These are phyloP conservation scores for Cryptotermes secundus DNA, from an alignment of 1,140 invertebrate species.

Conservation along the genomic window DNA sequence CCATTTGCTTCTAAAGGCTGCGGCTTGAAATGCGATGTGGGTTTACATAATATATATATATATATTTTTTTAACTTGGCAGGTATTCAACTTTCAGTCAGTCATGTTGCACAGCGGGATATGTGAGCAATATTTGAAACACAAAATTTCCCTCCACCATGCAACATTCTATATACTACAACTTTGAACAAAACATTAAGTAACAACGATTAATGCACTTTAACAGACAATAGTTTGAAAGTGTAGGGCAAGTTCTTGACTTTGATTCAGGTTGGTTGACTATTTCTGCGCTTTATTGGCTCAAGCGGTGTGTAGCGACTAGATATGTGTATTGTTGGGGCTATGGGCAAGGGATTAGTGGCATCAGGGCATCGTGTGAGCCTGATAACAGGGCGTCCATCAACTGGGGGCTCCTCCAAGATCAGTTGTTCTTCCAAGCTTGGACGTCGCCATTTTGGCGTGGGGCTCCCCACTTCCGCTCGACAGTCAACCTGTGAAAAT, in stretches of 20 bases:
- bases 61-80: too few species aligned
- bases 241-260: neutral
- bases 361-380: constrained; percentile 28
- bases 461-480: constrained; percentile 34
- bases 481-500: constrained; percentile 29
- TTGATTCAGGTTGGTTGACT: constrained; percentile 6
- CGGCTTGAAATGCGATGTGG: too few species aligned
- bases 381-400: constrained; percentile 34
- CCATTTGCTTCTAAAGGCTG: too few species aligned
- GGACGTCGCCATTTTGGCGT: constrained; percentile 35
- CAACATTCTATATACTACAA: neutral
- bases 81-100: too few species aligned
- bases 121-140: too few species aligned
- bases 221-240: neutral
- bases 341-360: neutral
- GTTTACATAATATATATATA: too few species aligned
- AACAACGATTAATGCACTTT: neutral
- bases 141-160: too few species aligned
- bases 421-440: constrained; percentile 33
- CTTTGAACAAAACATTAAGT: neutral
- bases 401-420: constrained; percentile 33
- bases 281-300: constrained; percentile 30
- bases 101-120: too few species aligned
- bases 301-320: constrained; percentile 33
- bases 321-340: constrained; percentile 20